Percentiles rank a stretch among this genome's conserved stretches.
Conservation (phyloP, 2,797 vertebrate species). For the Pseudotriccus pelzelni region DNA sequence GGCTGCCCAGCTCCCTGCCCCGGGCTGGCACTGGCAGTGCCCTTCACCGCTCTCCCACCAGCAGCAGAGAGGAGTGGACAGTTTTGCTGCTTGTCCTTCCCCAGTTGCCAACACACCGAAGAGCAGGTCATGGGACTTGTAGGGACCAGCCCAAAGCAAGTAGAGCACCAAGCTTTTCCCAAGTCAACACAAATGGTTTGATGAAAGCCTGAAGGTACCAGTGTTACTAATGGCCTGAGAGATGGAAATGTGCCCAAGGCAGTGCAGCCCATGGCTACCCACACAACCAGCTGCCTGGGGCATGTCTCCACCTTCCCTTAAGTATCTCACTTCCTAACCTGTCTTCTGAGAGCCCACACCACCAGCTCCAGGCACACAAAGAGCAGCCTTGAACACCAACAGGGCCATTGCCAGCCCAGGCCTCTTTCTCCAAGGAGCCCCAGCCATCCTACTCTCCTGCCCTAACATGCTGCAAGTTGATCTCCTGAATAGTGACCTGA, state of each 20-base stretch:
- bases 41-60: rapidly evolving
- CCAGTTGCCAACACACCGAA: neutral
- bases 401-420: neutral
- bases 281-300: neutral
- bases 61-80: neutral
- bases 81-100: neutral
- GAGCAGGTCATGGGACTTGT: neutral
- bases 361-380: neutral
- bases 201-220: neutral
- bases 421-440: neutral
- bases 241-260: neutral
- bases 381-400: neutral
- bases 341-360: neutral
- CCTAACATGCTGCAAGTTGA: neutral
- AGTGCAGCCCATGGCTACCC: neutral
- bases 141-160: neutral
- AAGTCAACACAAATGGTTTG: neutral
- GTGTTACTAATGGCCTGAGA: neutral
- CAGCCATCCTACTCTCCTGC: neutral
- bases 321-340: neutral
- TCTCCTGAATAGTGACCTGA: neutral
- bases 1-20: neutral
- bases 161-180: neutral
- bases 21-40: neutral
- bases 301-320: neutral